Conservation (phyloP, 2,797 vertebrate species). For the Microcaecilia unicolor region DNA sequence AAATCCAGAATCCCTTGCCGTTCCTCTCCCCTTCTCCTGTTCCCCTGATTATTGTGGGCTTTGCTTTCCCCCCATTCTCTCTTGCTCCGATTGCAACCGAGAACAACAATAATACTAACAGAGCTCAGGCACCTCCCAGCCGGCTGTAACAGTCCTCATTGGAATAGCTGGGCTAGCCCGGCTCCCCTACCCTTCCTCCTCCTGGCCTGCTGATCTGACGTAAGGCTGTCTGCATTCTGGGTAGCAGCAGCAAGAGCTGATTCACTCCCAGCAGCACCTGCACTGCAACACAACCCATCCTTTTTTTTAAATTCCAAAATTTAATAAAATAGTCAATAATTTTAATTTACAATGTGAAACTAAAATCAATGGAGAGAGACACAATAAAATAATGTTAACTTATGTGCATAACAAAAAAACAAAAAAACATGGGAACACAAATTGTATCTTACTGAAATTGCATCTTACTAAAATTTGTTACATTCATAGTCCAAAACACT, state of each 20-base stretch:
- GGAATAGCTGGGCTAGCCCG: not conserved
- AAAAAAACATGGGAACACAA: too few species aligned
- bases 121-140: conserved; percentile 4
- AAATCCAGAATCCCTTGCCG: conserved; percentile 11
- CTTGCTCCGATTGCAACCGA: conserved; percentile 3
- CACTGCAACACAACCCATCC: not conserved
- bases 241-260: conserved; percentile 14
- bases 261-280: conserved; percentile 9
- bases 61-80: not conserved
- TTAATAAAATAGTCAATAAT: too few species aligned
- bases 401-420: too few species aligned
- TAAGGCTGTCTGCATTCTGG: conserved; percentile 19
- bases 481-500: too few species aligned
- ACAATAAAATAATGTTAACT: too few species aligned
- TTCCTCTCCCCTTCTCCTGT: not conserved
- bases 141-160: conserved; percentile 5
- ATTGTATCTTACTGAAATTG: too few species aligned
- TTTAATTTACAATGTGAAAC: too few species aligned
- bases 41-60: not conserved
- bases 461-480: too few species aligned
- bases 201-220: conserved; percentile 2
- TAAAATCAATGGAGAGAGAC: too few species aligned
- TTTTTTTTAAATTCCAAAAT: too few species aligned
- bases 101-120: conserved; percentile 2
- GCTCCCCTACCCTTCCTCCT: not conserved